Evolutionary conservation across 2,113 vertebrate genomes (phyloP).

Genomic region (Actenoides hombroni): DNA sequence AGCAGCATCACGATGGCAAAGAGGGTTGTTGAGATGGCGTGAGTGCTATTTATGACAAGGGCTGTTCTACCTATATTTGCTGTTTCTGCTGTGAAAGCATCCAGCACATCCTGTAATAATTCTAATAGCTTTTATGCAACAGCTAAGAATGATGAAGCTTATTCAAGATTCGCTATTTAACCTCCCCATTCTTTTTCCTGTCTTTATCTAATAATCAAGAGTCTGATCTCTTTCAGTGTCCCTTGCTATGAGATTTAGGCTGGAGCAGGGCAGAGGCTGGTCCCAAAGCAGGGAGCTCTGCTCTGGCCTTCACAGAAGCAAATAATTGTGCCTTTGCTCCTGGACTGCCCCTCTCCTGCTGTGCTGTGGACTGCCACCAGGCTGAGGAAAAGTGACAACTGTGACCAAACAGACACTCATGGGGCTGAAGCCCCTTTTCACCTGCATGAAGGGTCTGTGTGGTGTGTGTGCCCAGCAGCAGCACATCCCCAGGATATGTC

Average conservation of each 20-base stretch:
- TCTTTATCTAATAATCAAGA: not conserved
- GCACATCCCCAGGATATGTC: not conserved
- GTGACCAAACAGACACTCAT: too few relatives aligned
- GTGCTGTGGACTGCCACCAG: not conserved
- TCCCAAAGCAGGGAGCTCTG: not conserved
- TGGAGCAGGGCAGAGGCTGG: not conserved
- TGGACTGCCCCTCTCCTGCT: fast-evolving
- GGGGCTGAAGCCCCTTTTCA: not conserved
- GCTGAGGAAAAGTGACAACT: not conserved
- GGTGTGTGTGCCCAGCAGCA: not conserved
- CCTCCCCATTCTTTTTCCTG: not conserved
- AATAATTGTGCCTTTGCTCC: not conserved
- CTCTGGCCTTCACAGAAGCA: not conserved
- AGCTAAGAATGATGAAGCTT: not conserved
- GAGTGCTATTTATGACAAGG: not conserved
- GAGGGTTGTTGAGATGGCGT: not conserved
- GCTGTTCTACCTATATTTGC: not conserved
- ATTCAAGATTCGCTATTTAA: not conserved
- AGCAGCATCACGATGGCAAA: not conserved
- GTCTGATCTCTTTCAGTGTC: not conserved
- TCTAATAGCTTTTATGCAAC: not conserved
- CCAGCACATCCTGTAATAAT: not conserved
- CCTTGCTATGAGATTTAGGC: not conserved
- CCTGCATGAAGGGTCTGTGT: not conserved
- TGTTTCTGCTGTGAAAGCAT: constrained; percentile 13